Conservation (phyloP, 2,113 vertebrate genomes). For the Zosterops borbonicus region DNA sequence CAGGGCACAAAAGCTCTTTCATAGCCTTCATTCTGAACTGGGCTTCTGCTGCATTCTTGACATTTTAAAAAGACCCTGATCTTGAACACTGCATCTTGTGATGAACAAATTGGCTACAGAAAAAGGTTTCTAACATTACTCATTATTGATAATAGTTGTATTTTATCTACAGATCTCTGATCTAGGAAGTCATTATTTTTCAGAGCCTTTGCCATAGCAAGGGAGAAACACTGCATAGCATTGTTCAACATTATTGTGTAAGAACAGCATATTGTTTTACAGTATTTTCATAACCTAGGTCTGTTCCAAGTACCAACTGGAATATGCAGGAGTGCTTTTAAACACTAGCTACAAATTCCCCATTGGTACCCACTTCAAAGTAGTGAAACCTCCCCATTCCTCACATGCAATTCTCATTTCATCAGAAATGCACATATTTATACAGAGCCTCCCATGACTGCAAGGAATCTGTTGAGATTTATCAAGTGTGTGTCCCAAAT, state of each 20-base stretch:
- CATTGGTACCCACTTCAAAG: accelerated
- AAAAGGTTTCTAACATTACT: conserved; percentile 9
- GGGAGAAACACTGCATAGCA: not conserved
- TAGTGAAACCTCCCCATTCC: not conserved
- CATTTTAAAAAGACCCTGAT: conserved; percentile 13
- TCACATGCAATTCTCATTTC: accelerated
- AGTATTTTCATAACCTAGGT: not conserved
- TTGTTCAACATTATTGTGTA: not conserved
- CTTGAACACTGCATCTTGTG: conserved; percentile 22
- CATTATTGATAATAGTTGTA: not conserved
- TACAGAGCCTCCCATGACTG: not conserved
- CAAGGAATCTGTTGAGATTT: not conserved
- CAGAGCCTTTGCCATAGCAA: not conserved
- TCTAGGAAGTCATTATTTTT: not conserved
- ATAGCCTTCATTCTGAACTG: not conserved
- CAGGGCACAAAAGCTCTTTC: conserved; percentile 30
- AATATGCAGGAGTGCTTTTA: not conserved
- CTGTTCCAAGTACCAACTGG: not conserved
- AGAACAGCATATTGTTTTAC: not conserved
- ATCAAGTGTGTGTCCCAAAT: not conserved
- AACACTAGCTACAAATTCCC: not conserved
- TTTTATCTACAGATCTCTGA: not conserved
- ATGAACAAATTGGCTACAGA: not conserved
- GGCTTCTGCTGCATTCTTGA: conserved; percentile 14
- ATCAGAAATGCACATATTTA: not conserved